These are phyloP conservation scores for Hemichromis elongatus DNA, from an alignment of 2,113 vertebrate genomes.

Conservation along the genomic window DNA sequence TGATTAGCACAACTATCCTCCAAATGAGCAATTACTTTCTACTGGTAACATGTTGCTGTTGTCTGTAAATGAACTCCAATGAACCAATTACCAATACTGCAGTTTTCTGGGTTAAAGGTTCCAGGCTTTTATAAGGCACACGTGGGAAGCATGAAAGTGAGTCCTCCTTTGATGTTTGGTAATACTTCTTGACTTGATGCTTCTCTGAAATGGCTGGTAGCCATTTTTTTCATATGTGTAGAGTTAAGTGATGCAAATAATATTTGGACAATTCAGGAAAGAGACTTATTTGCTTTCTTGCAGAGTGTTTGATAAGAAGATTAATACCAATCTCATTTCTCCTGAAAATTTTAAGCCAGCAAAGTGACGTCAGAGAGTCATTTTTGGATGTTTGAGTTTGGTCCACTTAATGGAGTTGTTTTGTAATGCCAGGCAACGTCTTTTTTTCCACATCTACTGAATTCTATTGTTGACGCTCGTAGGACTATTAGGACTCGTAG, in stretches of 20 bases:
- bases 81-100: conserved; percentile 8
- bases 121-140: background rate
- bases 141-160: background rate
- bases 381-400: background rate
- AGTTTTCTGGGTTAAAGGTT: background rate
- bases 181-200: background rate
- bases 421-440: background rate
- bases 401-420: background rate
- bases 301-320: background rate
- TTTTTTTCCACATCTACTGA: background rate
- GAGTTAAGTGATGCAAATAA: background rate
- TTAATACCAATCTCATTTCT: background rate
- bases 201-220: background rate
- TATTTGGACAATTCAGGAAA: background rate
- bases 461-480: background rate
- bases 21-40: conserved; percentile 6
- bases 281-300: background rate
- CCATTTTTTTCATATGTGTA: background rate
- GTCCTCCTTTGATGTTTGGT: background rate
- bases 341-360: background rate
- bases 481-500: background rate
- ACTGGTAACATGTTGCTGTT: conserved; percentile 5
- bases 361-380: background rate
- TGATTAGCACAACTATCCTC: background rate
- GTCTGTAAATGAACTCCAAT: conserved; percentile 11